Percentiles rank a stretch among this genome's conserved stretches.
These are phyloP conservation scores for Carettochelys insculpta DNA, from an alignment of 2,113 vertebrate genomes.

Conservation along the genomic window DNA sequence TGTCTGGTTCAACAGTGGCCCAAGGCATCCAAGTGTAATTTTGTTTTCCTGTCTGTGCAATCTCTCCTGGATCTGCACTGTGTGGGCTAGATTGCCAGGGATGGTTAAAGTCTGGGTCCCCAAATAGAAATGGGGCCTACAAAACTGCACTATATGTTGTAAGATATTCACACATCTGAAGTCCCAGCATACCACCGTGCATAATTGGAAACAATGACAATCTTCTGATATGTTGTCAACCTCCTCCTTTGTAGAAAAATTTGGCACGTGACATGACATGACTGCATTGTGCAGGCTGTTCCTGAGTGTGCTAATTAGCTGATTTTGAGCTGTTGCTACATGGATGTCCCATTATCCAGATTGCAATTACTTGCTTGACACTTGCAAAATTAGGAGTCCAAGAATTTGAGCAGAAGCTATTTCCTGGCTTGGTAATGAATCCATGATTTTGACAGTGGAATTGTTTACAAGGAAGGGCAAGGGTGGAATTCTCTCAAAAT, in stretches of 20 bases:
- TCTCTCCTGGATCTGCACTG: not conserved
- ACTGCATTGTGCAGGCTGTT: not conserved
- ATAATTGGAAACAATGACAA: not conserved
- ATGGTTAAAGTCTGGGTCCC: not conserved
- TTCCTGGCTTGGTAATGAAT: not conserved
- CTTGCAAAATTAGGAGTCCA: not conserved
- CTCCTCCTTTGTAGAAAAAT: not conserved
- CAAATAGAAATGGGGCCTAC: not conserved
- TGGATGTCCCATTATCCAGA: not conserved
- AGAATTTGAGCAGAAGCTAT: not conserved
- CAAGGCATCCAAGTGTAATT: accelerated
- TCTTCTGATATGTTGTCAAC: not conserved
- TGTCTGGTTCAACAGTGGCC: not conserved
- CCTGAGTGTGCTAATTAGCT: not conserved
- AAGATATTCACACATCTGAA: not conserved
- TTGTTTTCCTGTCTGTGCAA: not conserved
- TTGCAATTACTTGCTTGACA: not conserved
- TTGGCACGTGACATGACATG: not conserved
- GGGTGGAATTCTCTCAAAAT: not conserved
- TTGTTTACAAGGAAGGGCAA: not conserved
- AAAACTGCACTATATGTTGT: not conserved
- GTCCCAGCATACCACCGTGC: not conserved
- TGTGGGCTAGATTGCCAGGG: no score
- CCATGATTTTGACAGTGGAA: not conserved
- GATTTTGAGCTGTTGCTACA: not conserved